Conservation (phyloP, 64 coral and sea anemone species). For the Platygyra sinensis region DNA sequence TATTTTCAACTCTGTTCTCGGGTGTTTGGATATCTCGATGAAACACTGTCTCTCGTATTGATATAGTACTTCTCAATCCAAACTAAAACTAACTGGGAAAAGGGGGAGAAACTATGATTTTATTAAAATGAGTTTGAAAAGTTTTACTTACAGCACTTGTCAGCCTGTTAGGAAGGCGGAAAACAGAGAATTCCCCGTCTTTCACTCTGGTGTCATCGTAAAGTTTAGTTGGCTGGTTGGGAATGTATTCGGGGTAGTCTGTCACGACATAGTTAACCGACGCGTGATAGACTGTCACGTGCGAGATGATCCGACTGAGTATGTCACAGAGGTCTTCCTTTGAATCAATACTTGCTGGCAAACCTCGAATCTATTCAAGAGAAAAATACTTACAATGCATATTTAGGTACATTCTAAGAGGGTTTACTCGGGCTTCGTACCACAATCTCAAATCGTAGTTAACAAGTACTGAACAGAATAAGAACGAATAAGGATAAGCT, state of each 20-base stretch:
- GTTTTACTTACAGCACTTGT: constrained; percentile 14
- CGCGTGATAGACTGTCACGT: constrained; percentile 38
- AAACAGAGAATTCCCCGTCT: background rate
- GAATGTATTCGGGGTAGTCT: constrained; percentile 45
- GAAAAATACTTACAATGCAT: background rate
- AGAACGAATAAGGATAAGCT: too few relatives aligned
- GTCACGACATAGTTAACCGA: constrained; percentile 55
- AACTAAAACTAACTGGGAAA: too few relatives aligned
- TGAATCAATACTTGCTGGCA: constrained; percentile 25
- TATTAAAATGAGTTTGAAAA: too few relatives aligned
- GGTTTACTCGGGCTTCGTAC: too few relatives aligned
- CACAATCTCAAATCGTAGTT: too few relatives aligned
- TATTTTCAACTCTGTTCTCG: too few relatives aligned
- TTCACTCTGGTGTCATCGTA: constrained; percentile 23
- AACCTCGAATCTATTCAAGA: constrained; percentile 24
- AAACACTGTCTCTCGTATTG: too few relatives aligned
- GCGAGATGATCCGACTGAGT: constrained; percentile 43
- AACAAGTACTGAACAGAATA: too few relatives aligned
- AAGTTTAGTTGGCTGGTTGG: constrained; percentile 43
- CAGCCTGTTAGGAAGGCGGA: constrained; percentile 12
- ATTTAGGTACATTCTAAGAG: too few relatives aligned
- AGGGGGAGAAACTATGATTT: too few relatives aligned
- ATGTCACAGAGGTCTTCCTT: constrained; percentile 18
- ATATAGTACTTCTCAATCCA: too few relatives aligned
- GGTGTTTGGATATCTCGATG: too few relatives aligned